Conservation (phyloP, 2,797 vertebrate genomes). For the Lophius americanus region DNA sequence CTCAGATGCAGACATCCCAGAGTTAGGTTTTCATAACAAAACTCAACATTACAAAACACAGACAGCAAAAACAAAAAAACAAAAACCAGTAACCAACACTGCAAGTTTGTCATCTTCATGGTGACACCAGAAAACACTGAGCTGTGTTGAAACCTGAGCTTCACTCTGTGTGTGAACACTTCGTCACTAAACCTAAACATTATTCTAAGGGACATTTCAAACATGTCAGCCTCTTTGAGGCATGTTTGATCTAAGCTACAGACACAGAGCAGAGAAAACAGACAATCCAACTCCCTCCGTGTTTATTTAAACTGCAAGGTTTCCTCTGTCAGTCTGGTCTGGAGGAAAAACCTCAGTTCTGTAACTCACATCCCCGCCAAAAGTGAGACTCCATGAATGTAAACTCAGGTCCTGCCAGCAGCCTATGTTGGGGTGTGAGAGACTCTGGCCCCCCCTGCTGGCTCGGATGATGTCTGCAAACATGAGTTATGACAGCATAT, state of each 20-base stretch:
- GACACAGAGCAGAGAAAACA: conserved; percentile 22
- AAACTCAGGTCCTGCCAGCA: conserved; percentile 11
- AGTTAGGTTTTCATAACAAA: no score
- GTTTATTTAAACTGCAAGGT: conserved; percentile 50
- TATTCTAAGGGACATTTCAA: conserved; percentile 42
- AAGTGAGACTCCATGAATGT: conserved; percentile 19
- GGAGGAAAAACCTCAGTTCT: conserved; percentile 23
- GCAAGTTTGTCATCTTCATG: not conserved
- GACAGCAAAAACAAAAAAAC: not conserved
- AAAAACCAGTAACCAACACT: not conserved
- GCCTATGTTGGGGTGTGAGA: not conserved
- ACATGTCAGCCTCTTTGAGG: conserved; percentile 42
- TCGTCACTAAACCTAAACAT: conserved; percentile 20
- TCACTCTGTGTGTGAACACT: conserved; percentile 7
- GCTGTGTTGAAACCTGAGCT: no score
- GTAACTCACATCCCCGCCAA: conserved; percentile 19
- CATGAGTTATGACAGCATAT: no score
- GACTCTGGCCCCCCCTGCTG: conserved; percentile 46
- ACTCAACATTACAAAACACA: no score
- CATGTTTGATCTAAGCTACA: conserved; percentile 43
- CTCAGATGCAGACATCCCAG: no score
- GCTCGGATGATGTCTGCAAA: not conserved
- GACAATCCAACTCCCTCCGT: conserved; percentile 29
- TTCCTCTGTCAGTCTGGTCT: conserved; percentile 31
- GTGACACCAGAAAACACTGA: not conserved